These are phyloP conservation scores for Karalla daura DNA, from an alignment of 2,797 vertebrate species.

Conservation along the genomic window DNA sequence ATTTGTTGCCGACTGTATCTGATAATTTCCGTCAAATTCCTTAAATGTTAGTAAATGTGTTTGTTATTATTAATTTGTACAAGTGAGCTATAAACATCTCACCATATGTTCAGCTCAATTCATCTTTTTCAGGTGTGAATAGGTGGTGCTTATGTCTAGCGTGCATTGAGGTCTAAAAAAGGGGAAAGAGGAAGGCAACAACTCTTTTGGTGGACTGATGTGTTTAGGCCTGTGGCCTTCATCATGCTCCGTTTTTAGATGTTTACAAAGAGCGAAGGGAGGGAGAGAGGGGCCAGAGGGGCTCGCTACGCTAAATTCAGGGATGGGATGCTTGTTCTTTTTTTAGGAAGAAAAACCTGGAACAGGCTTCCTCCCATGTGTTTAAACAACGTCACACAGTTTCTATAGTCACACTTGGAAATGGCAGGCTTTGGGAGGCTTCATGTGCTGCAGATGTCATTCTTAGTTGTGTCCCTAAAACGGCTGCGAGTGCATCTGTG, in stretches of 20 bases:
- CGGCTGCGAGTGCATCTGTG: neutral
- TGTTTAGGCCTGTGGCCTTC: no score
- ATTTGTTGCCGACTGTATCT: no score
- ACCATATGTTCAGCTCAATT: neutral
- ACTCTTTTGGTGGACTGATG: neutral
- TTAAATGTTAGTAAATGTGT: no score
- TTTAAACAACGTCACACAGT: neutral
- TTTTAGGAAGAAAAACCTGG: neutral
- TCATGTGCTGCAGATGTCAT: neutral
- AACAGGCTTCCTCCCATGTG: neutral
- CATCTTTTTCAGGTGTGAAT: neutral
- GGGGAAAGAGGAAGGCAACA: neutral
- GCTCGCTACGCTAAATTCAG: neutral
- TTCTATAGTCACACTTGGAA: neutral
- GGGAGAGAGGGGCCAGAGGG: neutral
- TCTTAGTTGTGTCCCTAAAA: conserved; percentile 2
- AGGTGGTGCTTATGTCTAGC: neutral
- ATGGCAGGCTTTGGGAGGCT: neutral
- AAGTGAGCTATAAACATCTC: neutral
- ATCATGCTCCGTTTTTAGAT: neutral
- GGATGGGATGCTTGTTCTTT: neutral
- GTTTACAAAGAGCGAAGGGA: neutral
- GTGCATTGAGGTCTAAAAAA: neutral
- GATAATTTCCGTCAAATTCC: no score
- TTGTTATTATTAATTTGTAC: no score